These are phyloP conservation scores for Sarcoramphus papa DNA, from an alignment of 2,797 vertebrate genomes.

Conservation along the genomic window DNA sequence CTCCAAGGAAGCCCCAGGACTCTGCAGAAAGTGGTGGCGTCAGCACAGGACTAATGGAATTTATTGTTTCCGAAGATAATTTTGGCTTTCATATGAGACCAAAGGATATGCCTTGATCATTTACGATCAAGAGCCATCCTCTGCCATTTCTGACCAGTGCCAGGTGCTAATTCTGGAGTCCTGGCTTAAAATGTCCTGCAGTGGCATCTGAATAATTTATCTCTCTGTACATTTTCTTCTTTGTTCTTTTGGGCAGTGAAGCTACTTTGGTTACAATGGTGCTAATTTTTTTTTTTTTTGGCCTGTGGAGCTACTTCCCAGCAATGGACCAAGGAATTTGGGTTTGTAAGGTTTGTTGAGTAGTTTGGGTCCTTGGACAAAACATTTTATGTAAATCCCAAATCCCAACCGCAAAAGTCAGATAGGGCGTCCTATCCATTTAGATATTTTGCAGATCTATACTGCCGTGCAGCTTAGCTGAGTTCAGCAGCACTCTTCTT, in stretches of 20 bases:
- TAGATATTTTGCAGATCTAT: not conserved
- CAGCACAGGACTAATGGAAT: not conserved
- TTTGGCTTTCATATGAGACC: not conserved
- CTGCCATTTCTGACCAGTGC: not conserved
- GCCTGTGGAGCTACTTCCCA: not conserved
- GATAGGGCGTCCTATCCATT: not conserved
- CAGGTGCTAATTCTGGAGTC: not conserved
- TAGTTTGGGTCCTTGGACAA: not conserved
- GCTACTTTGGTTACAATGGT: not conserved
- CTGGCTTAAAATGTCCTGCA: not conserved
- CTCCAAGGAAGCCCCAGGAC: not conserved
- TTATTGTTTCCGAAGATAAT: not conserved
- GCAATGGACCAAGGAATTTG: not conserved
- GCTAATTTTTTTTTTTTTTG: not conserved
- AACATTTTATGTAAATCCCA: not conserved
- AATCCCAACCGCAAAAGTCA: not conserved
- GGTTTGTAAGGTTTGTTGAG: not conserved
- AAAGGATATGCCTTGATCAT: not conserved
- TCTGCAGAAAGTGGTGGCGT: not conserved
- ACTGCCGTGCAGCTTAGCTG: not conserved
- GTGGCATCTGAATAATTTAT: not conserved
- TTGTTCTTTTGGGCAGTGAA: not conserved
- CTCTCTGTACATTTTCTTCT: not conserved
- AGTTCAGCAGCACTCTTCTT: not conserved
- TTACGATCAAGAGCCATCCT: not conserved